A percentile compares a stretch with the other conserved stretches of the same genome.
Evolutionary conservation across 2,888 invertebrate genomes (phyloP).

Genomic region (Sericinus montela): DNA sequence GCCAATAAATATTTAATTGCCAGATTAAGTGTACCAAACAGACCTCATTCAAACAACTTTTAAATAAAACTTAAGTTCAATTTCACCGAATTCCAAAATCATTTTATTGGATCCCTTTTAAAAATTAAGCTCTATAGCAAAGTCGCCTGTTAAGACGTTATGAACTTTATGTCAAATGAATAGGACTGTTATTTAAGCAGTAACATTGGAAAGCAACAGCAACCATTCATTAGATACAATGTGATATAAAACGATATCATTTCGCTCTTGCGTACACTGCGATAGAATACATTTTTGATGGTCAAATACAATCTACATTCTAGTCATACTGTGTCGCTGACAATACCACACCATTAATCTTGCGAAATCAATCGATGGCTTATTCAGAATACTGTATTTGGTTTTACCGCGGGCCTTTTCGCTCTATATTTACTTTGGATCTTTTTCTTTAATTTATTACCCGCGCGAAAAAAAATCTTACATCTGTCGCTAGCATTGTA

Average conservation of each 20-base stretch:
- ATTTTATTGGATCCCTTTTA: constrained; percentile 50
- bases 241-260: constrained; percentile 52
- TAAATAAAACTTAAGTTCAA: constrained; percentile 62
- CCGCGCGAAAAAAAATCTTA: constrained; percentile 49
- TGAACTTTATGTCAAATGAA: constrained; percentile 23
- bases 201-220: constrained; percentile 36
- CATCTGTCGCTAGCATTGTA: constrained; percentile 55
- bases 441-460: constrained; percentile 73
- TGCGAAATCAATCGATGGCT: constrained; percentile 79
- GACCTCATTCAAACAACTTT: constrained; percentile 41
- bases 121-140: constrained; percentile 21
- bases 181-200: constrained; percentile 22
- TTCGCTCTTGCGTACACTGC: constrained; percentile 46
- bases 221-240: constrained; percentile 59
- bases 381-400: constrained; percentile 78
- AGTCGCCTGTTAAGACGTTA: constrained; percentile 22
- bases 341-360: constrained; percentile 78
- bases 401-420: constrained; percentile 69
- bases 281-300: constrained; percentile 61
- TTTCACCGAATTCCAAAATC: constrained; percentile 72
- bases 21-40: constrained; percentile 45
- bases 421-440: constrained; percentile 73
- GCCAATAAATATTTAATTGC: constrained; percentile 64
- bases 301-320: constrained; percentile 49
- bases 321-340: constrained; percentile 73